Conservation (phyloP, 2,888 invertebrate genomes). For the Drosophila hamatofila region DNA sequence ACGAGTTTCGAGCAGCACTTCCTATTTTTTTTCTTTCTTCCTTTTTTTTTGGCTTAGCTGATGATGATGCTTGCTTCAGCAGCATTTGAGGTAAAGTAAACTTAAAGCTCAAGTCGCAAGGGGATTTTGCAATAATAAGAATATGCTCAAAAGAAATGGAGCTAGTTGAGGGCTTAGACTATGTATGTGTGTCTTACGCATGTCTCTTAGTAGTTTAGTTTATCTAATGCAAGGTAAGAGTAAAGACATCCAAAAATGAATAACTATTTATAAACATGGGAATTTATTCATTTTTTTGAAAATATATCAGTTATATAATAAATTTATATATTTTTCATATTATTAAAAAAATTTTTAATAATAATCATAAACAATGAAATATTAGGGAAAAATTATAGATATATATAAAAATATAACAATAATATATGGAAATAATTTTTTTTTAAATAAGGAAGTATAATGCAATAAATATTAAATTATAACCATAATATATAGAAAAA, state of each 20-base stretch:
- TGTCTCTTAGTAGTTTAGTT: background rate
- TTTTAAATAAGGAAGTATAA: too few species aligned
- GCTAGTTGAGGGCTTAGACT: constrained; percentile 24
- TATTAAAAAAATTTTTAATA: too few species aligned
- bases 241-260: background rate
- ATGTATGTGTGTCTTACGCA: constrained; percentile 2
- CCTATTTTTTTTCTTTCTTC: too few species aligned
- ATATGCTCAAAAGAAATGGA: constrained; percentile 36
- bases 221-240: background rate
- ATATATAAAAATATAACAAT: too few species aligned
- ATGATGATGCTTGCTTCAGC: background rate
- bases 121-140: constrained; percentile 36
- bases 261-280: background rate
- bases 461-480: too few species aligned
- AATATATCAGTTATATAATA: too few species aligned
- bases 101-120: constrained; percentile 33
- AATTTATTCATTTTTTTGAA: too few species aligned
- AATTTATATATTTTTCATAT: too few species aligned
- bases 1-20: constrained; percentile 19
- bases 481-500: too few species aligned
- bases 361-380: too few species aligned
- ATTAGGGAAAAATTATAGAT: too few species aligned
- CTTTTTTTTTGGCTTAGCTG: constrained; percentile 15
- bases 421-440: too few species aligned
- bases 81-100: constrained; percentile 20